These are phyloP conservation scores for Drosophila pseudotakahashii DNA, from an alignment of 2,888 invertebrate species.

Conservation along the genomic window DNA sequence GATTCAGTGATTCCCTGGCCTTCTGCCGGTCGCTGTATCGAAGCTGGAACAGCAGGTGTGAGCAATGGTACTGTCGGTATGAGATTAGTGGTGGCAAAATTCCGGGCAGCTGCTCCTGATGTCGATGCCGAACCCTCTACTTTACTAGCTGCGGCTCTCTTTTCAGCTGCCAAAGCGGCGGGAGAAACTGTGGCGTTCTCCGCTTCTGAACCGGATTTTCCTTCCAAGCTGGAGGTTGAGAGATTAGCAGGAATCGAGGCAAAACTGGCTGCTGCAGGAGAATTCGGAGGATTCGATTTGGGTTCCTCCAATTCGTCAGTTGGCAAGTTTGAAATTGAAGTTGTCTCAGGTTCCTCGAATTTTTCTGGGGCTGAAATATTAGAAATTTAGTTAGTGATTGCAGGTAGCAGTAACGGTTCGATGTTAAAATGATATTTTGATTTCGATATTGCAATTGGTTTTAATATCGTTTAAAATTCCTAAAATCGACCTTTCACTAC, in stretches of 20 bases:
- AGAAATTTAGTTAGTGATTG: no score
- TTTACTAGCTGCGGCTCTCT: conserved; percentile 25
- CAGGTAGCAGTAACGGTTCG: no score
- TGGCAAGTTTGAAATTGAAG: background rate
- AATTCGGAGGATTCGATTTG: background rate
- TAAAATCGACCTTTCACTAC: background rate
- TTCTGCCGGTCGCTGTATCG: conserved; percentile 7
- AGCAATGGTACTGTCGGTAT: conserved; percentile 30
- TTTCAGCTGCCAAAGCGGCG: conserved; percentile 44
- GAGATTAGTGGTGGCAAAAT: conserved; percentile 14
- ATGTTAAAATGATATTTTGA: no score
- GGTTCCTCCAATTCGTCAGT: background rate
- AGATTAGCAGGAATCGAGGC: conserved; percentile 7
- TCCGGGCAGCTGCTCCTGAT: background rate
- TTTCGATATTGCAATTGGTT: no score
- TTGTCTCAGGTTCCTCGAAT: conserved; percentile 36
- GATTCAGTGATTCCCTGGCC: conserved; percentile 5
- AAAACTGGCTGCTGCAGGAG: conserved; percentile 6
- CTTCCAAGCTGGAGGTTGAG: background rate
- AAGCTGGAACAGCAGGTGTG: conserved; percentile 5
- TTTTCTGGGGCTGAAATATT: background rate
- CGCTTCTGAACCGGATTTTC: background rate
- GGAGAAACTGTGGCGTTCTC: conserved; percentile 10
- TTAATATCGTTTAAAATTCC: background rate
- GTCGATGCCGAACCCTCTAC: conserved; percentile 7